These are phyloP conservation scores for Phoxinus phoxinus DNA, from an alignment of 2,113 vertebrate species.

Conservation along the genomic window DNA sequence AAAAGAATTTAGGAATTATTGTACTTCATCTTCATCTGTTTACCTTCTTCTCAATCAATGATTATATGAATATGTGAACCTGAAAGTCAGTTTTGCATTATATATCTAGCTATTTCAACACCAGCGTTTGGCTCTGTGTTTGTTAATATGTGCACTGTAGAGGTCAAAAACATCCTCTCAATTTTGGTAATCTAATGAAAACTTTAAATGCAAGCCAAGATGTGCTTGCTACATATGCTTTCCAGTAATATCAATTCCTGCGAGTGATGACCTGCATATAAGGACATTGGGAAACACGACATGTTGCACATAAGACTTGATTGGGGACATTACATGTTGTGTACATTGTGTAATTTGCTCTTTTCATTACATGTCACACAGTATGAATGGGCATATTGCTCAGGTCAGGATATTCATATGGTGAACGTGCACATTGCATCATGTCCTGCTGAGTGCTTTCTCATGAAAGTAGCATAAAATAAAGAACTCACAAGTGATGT, in stretches of 20 bases:
- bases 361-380: conserved; percentile 13
- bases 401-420: conserved; percentile 5
- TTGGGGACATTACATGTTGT: neutral
- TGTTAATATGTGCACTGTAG: neutral
- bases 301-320: neutral
- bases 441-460: conserved; percentile 38
- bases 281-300: neutral
- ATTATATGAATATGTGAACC: neutral
- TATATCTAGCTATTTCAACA: neutral
- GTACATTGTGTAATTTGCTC: conserved; percentile 12
- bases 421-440: conserved; percentile 37
- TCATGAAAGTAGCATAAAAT: conserved; percentile 34
- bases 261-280: neutral
- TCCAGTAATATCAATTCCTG: conserved; percentile 5
- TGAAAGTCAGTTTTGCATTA: neutral
- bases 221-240: conserved; percentile 12
- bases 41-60: neutral
- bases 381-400: conserved; percentile 33
- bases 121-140: neutral
- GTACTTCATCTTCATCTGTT: neutral
- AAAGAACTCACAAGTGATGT: conserved; percentile 32
- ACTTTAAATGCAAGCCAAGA: neutral
- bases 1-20: neutral
- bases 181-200: conserved; percentile 5
- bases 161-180: neutral